Evolutionary conservation across 2,888 invertebrate genomes (phyloP).

Genomic region (Lamellibrachia satsuma): DNA sequence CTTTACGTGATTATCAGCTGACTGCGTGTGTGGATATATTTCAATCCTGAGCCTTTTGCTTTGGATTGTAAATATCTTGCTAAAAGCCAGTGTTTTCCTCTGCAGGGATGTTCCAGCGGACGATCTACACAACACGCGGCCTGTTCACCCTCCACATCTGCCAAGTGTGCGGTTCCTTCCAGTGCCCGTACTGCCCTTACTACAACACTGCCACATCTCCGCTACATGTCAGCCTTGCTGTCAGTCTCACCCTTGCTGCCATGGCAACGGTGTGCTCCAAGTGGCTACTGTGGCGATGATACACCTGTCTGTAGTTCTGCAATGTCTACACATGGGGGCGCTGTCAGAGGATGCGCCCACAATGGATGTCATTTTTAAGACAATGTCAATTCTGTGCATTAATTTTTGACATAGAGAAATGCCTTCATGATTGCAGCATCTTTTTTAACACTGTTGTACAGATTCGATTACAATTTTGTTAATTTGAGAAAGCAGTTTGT

Average conservation of each 20-base stretch:
- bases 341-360: background rate
- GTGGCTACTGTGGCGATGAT: background rate
- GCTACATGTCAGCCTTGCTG: background rate
- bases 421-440: background rate
- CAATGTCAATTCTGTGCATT: background rate
- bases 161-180: conserved; percentile 65
- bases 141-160: conserved; percentile 63
- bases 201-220: conserved; percentile 58
- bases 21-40: too few relatives aligned
- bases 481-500: background rate
- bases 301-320: too few relatives aligned
- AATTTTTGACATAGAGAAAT: background rate
- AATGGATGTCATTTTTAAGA: background rate
- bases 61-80: too few relatives aligned
- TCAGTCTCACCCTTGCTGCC: background rate
- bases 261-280: background rate
- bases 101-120: conserved; percentile 62
- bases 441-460: background rate
- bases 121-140: conserved; percentile 58
- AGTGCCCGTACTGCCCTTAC: conserved; percentile 66
- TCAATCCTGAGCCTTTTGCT: too few relatives aligned
- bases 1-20: too few relatives aligned
- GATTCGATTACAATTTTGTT: background rate
- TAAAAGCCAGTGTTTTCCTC: conserved; percentile 32
- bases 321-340: background rate